Percentiles rank a stretch among this genome's conserved stretches.
Conservation (phyloP, 2,888 invertebrate genomes). For the Steinernema hermaphroditum region DNA sequence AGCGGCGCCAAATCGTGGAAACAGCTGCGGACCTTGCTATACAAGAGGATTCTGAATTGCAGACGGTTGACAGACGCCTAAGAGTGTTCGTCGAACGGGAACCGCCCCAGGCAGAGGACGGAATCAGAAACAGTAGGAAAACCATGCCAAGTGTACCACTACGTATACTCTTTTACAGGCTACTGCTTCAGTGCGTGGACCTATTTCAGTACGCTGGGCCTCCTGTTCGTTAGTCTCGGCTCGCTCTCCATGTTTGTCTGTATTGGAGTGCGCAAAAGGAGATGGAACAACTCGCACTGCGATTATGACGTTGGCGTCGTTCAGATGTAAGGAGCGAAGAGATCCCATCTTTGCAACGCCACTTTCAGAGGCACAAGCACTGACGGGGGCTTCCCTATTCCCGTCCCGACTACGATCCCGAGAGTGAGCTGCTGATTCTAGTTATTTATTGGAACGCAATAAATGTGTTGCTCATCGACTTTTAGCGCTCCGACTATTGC, state of each 20-base stretch:
- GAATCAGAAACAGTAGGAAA: background rate
- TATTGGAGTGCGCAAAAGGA: too few relatives aligned
- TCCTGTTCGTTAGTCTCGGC: constrained; percentile 6
- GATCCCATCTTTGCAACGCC: background rate
- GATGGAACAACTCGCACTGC: background rate
- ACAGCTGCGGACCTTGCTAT: constrained; percentile 36
- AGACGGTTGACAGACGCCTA: constrained; percentile 31
- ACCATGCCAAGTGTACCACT: background rate
- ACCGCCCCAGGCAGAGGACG: background rate
- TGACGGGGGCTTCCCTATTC: background rate
- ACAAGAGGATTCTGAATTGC: constrained; percentile 39
- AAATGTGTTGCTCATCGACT: too few relatives aligned
- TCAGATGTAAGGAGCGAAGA: background rate
- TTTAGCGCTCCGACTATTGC: too few relatives aligned
- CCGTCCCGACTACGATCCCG: background rate
- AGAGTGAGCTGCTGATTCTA: background rate
- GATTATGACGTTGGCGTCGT: background rate
- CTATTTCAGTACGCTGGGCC: background rate
- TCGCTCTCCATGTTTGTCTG: background rate
- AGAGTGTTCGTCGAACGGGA: constrained; percentile 31
- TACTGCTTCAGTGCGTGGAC: constrained; percentile 18
- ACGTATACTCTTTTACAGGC: background rate
- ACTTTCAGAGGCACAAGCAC: constrained; percentile 1
- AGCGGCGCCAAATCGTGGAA: constrained; percentile 19
- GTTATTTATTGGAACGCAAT: background rate